A percentile compares a stretch with the other conserved stretches of the same genome.
Evolutionary conservation across 2,113 vertebrate species (phyloP).

Genomic region (Indri indri): DNA sequence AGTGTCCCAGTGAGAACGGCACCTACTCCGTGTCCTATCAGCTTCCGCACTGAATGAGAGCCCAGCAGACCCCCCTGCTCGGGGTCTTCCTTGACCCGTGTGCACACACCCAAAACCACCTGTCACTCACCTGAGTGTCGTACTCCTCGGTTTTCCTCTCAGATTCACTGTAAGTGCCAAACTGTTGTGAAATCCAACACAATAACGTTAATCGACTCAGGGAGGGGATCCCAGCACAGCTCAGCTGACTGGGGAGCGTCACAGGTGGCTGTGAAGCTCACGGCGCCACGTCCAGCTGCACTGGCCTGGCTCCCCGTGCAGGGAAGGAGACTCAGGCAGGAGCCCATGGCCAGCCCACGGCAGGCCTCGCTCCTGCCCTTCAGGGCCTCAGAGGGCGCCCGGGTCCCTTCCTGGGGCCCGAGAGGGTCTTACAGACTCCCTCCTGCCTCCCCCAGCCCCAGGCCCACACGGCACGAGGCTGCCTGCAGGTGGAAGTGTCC

Average conservation of each 20-base stretch:
- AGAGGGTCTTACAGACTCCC: background rate
- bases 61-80: too few relatives aligned
- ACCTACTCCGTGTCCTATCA: conserved; percentile 67
- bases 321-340: background rate
- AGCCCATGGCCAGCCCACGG: too few relatives aligned
- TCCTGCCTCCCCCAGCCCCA: background rate
- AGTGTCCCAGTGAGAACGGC: too few relatives aligned
- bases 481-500: background rate
- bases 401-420: background rate
- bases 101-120: background rate
- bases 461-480: background rate
- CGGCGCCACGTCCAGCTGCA: too few relatives aligned
- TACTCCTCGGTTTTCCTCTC: conserved; percentile 96
- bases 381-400: background rate
- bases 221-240: background rate
- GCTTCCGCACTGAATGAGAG: conserved; percentile 76
- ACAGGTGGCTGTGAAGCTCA: too few relatives aligned
- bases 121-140: conserved; percentile 90
- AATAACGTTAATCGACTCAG: rapidly evolving
- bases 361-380: background rate
- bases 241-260: too few relatives aligned
- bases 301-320: too few relatives aligned
- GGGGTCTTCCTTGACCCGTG: too few relatives aligned
- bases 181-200: conserved; percentile 83
- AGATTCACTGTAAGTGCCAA: conserved; percentile 92